A percentile compares a stretch with the other conserved stretches of the same genome.
phyloP scores from a whole-genome alignment of 2,113 vertebrate genomes.

The Sylvietta virens region DNA sequence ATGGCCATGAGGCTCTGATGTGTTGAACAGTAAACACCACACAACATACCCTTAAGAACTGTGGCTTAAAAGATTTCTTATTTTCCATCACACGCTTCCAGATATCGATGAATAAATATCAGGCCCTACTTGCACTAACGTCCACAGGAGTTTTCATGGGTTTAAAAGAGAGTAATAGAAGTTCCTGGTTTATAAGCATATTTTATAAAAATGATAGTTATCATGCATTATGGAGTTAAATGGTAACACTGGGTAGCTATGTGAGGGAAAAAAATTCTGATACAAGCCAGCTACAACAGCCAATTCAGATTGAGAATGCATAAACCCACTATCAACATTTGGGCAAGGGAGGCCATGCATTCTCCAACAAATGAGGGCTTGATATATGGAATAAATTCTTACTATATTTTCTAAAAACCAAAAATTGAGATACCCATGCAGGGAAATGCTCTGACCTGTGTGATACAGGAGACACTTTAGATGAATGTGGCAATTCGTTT shows the following conservation, averaged over 20 bases:
- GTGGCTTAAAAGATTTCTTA: slow-evolving; percentile 53
- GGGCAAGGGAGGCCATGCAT: neutral
- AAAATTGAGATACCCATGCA: neutral
- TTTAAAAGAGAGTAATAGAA: slow-evolving; percentile 18
- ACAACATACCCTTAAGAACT: slow-evolving; percentile 29
- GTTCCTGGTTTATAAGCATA: slow-evolving; percentile 39
- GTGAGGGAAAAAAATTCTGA: neutral
- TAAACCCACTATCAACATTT: neutral
- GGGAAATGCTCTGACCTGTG: neutral
- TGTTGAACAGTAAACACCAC: slow-evolving; percentile 18
- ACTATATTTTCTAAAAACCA: neutral
- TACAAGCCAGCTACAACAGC: neutral
- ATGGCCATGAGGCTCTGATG: slow-evolving; percentile 50
- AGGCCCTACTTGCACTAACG: neutral
- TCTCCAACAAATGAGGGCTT: neutral
- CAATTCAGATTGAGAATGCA: neutral
- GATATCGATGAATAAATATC: slow-evolving; percentile 51
- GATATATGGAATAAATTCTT: neutral
- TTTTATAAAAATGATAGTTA: slow-evolving; percentile 37
- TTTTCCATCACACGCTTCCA: slow-evolving; percentile 23
- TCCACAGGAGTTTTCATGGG: slow-evolving; percentile 21
- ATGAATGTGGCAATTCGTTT: neutral
- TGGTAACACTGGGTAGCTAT: neutral
- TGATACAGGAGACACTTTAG: neutral
- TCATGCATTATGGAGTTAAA: neutral